Percentiles rank a stretch among this genome's conserved stretches.
Conservation (phyloP, 2,113 vertebrate species). For the Fregata magnificens region DNA sequence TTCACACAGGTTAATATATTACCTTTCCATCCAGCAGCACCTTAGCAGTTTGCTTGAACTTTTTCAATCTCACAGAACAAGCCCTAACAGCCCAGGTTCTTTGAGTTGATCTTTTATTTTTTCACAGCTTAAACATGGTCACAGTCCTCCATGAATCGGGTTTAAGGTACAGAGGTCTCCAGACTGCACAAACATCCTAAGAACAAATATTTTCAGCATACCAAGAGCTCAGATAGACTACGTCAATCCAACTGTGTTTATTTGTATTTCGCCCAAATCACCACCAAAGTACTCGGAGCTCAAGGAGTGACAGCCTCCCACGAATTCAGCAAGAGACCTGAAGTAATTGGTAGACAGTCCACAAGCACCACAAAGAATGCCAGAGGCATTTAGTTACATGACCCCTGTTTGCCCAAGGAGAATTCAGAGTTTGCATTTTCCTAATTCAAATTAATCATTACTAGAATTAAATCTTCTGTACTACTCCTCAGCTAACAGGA, state of each 20-base stretch:
- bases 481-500: background rate
- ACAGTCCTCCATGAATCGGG: background rate
- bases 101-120: background rate
- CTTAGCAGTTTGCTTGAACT: background rate
- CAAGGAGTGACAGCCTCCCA: conserved; percentile 22
- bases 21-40: background rate
- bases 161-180: conserved; percentile 20
- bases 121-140: background rate
- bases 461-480: background rate
- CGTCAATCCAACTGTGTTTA: conserved; percentile 26
- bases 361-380: conserved; percentile 25
- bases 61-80: background rate
- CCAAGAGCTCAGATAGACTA: conserved; percentile 31
- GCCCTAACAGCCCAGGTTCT: background rate
- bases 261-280: conserved; percentile 21
- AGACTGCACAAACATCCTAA: conserved; percentile 42
- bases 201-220: conserved; percentile 61
- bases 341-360: conserved; percentile 21
- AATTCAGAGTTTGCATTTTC: conserved; percentile 24
- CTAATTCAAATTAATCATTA: conserved; percentile 1
- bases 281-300: background rate
- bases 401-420: background rate
- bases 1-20: background rate
- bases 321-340: conserved; percentile 22
- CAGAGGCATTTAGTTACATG: conserved; percentile 31